Evolutionary conservation across 2,888 invertebrate genomes (phyloP).

Genomic region (Polietes domitor): DNA sequence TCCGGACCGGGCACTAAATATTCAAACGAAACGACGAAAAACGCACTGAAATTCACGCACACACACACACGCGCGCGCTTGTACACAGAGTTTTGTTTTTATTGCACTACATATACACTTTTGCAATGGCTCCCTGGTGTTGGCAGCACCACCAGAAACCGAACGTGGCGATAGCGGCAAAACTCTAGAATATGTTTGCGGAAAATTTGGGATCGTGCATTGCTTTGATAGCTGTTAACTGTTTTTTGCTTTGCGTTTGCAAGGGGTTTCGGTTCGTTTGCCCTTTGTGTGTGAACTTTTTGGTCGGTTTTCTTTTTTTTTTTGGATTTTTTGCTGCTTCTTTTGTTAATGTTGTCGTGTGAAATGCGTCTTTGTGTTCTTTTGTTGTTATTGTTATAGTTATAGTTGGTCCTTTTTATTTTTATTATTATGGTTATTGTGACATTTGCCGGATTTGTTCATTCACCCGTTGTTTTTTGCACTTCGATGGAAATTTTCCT

Average conservation of each 20-base stretch:
- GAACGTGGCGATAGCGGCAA: not conserved
- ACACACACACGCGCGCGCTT: not conserved
- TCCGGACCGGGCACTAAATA: not conserved
- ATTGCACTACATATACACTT: slow-evolving; percentile 9
- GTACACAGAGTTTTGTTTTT: not conserved
- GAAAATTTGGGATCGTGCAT: slow-evolving; percentile 13
- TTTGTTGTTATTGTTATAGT: slow-evolving; percentile 4
- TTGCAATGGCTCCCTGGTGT: not conserved
- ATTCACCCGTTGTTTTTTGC: not conserved
- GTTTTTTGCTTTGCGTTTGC: not conserved
- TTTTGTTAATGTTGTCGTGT: slow-evolving; percentile 10
- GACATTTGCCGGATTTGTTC: slow-evolving; percentile 23
- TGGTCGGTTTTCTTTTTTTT: slow-evolving; percentile 2
- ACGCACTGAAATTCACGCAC: not conserved
- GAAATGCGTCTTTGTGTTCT: not conserved
- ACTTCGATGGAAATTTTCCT: slow-evolving; percentile 6
- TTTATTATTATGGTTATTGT: slow-evolving; percentile 31
- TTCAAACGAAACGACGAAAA: not conserved
- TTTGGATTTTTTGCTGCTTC: not conserved
- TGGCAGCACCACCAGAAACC: not conserved
- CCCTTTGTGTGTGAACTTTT: not conserved
- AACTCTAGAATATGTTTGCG: slow-evolving; percentile 1
- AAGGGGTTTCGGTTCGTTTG: not conserved
- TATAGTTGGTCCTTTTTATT: slow-evolving; percentile 22
- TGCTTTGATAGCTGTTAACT: not conserved